Conservation (phyloP, 37 sponge, comb jelly and placozoan species). For the Theonella swinhoei region DNA sequence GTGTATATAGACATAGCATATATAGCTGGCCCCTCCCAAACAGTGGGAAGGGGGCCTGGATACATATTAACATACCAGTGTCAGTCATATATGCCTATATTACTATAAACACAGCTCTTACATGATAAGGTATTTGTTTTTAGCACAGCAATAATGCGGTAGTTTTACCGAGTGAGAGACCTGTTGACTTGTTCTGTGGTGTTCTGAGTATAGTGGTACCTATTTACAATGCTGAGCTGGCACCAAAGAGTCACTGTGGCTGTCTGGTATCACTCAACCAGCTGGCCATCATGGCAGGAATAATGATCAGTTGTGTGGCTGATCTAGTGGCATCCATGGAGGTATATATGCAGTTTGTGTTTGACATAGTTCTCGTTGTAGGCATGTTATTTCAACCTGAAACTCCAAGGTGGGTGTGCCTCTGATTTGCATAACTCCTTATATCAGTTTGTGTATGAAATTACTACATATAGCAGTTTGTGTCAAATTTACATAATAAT, state of each 20-base stretch:
- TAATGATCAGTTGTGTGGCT: slow-evolving; percentile 70
- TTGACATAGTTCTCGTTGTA: slow-evolving; percentile 44
- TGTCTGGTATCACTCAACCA: slow-evolving; percentile 74
- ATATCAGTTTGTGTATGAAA: not conserved
- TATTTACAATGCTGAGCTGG: slow-evolving; percentile 78
- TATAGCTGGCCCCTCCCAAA: too few species aligned
- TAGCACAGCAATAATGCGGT: too few species aligned
- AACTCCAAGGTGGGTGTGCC: slow-evolving; percentile 19
- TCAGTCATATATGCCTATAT: too few species aligned
- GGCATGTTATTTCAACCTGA: slow-evolving; percentile 73
- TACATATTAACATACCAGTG: too few species aligned
- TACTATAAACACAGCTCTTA: too few species aligned
- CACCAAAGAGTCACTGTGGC: slow-evolving; percentile 56
- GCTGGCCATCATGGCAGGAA: slow-evolving; percentile 75
- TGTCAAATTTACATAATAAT: too few species aligned
- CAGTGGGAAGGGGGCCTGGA: too few species aligned
- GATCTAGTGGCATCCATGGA: not conserved
- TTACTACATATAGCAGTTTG: not conserved
- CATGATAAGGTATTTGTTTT: too few species aligned
- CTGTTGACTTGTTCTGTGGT: slow-evolving; percentile 7
- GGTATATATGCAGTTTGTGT: slow-evolving; percentile 49
- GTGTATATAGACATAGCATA: too few species aligned
- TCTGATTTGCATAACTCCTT: not conserved
- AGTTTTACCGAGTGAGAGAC: too few species aligned
- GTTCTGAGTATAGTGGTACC: slow-evolving; percentile 81